These are phyloP conservation scores for Meta bourneti DNA, from an alignment of 2,888 invertebrate species.

Conservation along the genomic window DNA sequence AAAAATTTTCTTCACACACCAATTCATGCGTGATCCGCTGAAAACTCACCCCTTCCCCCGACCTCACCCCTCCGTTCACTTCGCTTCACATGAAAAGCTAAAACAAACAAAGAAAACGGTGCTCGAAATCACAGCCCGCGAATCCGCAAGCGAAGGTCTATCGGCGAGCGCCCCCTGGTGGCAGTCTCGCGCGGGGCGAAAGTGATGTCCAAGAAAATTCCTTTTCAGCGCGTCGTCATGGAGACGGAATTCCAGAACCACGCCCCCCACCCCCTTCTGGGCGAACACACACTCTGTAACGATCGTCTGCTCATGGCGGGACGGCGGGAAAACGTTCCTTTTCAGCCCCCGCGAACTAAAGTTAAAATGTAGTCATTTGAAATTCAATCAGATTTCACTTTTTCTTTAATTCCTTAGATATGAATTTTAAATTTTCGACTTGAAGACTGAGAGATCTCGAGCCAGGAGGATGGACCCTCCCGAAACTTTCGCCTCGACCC, in stretches of 20 bases:
- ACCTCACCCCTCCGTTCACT: slow-evolving; percentile 7
- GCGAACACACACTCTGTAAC: slow-evolving; percentile 45
- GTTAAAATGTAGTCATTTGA: slow-evolving; percentile 20
- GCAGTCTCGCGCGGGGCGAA: slow-evolving; percentile 10
- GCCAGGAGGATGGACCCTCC: neutral
- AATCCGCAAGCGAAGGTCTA: slow-evolving; percentile 29
- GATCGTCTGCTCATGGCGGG: slow-evolving; percentile 58
- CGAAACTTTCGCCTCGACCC: slow-evolving; percentile 26
- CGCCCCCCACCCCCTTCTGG: slow-evolving; percentile 33
- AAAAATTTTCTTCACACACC: slow-evolving; percentile 43
- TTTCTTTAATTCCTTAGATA: neutral
- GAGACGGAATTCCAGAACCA: slow-evolving; percentile 58
- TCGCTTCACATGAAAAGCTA: slow-evolving; percentile 6
- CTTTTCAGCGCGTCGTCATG: slow-evolving; percentile 58
- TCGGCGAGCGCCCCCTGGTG: slow-evolving; percentile 51
- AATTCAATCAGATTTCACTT: slow-evolving; percentile 15
- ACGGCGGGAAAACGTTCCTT: slow-evolving; percentile 43
- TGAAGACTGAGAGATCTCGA: neutral
- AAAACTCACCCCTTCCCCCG: slow-evolving; percentile 42
- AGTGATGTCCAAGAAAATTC: slow-evolving; percentile 68
- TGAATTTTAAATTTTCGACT: neutral
- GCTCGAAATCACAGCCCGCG: slow-evolving; percentile 32
- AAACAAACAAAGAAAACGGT: neutral
- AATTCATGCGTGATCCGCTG: slow-evolving; percentile 43
- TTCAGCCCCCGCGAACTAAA: slow-evolving; percentile 7